Evolutionary conservation across 2,888 invertebrate species (phyloP).

Genomic region (Apodemia mormo): DNA sequence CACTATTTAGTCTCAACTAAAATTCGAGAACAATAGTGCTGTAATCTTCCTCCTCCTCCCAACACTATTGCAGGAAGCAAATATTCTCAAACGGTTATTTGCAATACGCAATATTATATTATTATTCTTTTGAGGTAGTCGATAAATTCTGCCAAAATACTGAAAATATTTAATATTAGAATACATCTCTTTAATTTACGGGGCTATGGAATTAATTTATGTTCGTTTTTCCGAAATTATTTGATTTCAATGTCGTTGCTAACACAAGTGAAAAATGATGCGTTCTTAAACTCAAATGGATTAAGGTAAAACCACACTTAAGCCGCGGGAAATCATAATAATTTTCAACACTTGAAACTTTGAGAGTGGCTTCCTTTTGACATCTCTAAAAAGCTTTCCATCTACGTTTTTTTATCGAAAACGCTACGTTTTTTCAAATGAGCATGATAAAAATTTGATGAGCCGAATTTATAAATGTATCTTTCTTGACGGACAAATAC

Average conservation of each 20-base stretch:
- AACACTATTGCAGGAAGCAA: constrained; percentile 48
- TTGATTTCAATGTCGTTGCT: too few species aligned
- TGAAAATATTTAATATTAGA: constrained; percentile 6
- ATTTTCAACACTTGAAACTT: too few species aligned
- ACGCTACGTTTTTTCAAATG: too few species aligned
- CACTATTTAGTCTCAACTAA: constrained; percentile 29
- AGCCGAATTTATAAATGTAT: too few species aligned
- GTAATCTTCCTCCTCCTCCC: constrained; percentile 38
- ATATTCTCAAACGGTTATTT: constrained; percentile 47
- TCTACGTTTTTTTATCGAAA: too few species aligned
- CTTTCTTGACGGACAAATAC: too few species aligned
- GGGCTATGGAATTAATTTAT: too few species aligned
- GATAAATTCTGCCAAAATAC: constrained; percentile 9
- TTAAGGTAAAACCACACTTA: neutral
- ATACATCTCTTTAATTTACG: neutral
- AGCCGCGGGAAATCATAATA: too few species aligned
- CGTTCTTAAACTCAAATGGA: neutral
- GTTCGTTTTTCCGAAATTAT: too few species aligned
- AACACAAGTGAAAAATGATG: neutral
- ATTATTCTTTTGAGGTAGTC: constrained; percentile 11
- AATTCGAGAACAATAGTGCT: constrained; percentile 29
- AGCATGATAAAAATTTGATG: too few species aligned
- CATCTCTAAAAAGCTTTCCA: too few species aligned
- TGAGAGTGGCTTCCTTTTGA: too few species aligned
- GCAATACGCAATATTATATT: constrained; percentile 6